phyloP scores from a whole-genome alignment of 2,797 vertebrate species.

The Myoxocephalus aenaeus region DNA sequence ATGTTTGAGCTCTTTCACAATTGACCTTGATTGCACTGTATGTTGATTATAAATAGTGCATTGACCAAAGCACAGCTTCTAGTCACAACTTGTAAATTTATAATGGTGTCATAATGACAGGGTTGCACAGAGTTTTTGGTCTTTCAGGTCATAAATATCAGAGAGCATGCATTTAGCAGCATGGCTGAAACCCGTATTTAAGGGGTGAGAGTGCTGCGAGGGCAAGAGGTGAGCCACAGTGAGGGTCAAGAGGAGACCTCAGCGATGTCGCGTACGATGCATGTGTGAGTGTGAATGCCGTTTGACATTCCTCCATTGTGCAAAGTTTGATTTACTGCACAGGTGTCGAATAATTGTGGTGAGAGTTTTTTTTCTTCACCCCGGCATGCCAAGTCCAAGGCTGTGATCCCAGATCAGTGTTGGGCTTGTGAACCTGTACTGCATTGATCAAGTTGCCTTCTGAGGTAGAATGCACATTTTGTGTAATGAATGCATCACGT shows the following conservation, averaged over 20 bases:
- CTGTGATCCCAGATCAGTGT: not conserved
- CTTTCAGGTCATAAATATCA: constrained; percentile 66
- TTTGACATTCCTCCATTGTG: constrained; percentile 1
- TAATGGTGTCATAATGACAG: constrained; percentile 53
- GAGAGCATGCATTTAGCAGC: constrained; percentile 50
- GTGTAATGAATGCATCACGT: not conserved
- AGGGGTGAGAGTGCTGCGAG: constrained; percentile 55
- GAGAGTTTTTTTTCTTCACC: not conserved
- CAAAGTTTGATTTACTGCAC: not conserved
- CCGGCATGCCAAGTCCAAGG: not conserved
- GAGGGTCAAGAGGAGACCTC: constrained; percentile 31
- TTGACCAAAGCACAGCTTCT: constrained; percentile 30
- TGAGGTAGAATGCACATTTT: not conserved
- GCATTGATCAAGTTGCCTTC: not conserved
- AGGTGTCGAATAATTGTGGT: not conserved
- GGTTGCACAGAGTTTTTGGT: constrained; percentile 45
- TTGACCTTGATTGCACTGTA: constrained; percentile 36
- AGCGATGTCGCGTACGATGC: constrained; percentile 32
- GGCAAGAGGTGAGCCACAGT: constrained; percentile 64
- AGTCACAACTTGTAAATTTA: constrained; percentile 43
- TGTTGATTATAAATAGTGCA: constrained; percentile 26
- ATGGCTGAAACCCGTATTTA: constrained; percentile 65
- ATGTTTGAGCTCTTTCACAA: not conserved
- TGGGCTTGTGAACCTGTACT: not conserved
- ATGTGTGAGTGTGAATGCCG: constrained; percentile 14